Evolutionary conservation across 2,797 vertebrate genomes (phyloP).

Genomic region (Pelobates cultripes): DNA sequence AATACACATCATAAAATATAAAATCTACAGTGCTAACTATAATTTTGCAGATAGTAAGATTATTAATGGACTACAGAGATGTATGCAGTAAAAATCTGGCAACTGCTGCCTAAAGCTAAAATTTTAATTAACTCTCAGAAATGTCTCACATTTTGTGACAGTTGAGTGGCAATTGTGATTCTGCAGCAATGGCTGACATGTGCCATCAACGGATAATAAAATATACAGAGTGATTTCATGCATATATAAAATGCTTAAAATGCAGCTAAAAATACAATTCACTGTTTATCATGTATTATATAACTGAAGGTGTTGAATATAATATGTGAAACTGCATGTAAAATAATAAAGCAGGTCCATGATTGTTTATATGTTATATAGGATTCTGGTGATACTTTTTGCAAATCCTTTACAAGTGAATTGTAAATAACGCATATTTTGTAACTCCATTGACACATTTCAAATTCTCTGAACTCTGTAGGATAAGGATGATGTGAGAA

Average conservation of each 20-base stretch:
- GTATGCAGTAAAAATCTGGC: slow-evolving; percentile 28
- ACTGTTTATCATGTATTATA: no score
- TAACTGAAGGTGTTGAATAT: no score
- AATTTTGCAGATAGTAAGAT: slow-evolving; percentile 14
- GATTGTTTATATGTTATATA: no score
- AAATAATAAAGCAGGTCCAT: no score
- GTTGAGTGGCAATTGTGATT: slow-evolving; percentile 24
- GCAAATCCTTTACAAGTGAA: no score
- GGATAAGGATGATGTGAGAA: no score
- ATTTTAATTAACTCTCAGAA: slow-evolving; percentile 42
- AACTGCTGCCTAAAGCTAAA: slow-evolving; percentile 33
- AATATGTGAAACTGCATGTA: no score
- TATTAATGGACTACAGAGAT: slow-evolving; percentile 39
- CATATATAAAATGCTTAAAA: slow-evolving; percentile 2
- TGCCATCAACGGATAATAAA: slow-evolving; percentile 30
- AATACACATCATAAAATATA: background rate
- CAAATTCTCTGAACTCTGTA: no score
- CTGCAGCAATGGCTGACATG: slow-evolving; percentile 18
- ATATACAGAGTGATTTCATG: slow-evolving; percentile 10
- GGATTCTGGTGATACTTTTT: no score
- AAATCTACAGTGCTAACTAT: background rate
- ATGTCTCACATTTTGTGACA: slow-evolving; percentile 41
- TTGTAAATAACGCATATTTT: no score
- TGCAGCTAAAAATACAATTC: background rate
- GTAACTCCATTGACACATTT: no score